Evolutionary conservation across 2,797 vertebrate species (phyloP), one percentile per base, ranked within the genome.

Genomic region (Pteropus rufus): DNA sequence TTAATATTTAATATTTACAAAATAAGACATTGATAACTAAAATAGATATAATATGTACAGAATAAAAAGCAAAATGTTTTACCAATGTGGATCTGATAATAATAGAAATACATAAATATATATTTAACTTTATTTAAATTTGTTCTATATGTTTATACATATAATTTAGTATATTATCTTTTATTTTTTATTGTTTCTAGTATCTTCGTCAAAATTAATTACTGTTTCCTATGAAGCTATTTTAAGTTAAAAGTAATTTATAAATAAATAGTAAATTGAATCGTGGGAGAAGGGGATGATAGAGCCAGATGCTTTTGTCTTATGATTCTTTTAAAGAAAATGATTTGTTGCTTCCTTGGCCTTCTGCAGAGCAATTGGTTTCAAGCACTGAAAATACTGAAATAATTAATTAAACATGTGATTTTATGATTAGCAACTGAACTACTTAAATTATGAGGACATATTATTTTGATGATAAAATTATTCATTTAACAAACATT

Each of bases 401-500:
- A 88, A 92, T 77, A 31, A 26, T 67, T 67, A 65, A 44, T 67
- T 58, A 88, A 84, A 80, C 64, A 60, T 7, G 7, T 72, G 29
- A 77, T 92, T 73, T 88, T 39, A 89, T 56, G 44, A 29, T 49
- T 89, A 81, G 34, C 31, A 54, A 44, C 49, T 72, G 8, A 94
- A 84, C 41, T 31, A 34, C 31, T 89, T 69, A 86, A 75, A 75
- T 62, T 76, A 76, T 69, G 18, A 86, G 39, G 18, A 34, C 36
- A 41, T 31, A 81, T 70, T 76, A 86, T 26, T 93, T 56, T 62
- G 44, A 81, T 41, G 7, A 34, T 39, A 26, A 89, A 92, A 76
- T 15, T 90, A 95, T 90, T 93, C 31, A 44, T 86, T 52, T 91
- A 81, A 82, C 93, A 93, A 81, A 24, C 60, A 90, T 90, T n/a